A percentile compares a stretch with the other conserved stretches of the same genome.
Evolutionary conservation across 2,113 vertebrate genomes (phyloP).

Genomic region (Osmerus eperlanus): DNA sequence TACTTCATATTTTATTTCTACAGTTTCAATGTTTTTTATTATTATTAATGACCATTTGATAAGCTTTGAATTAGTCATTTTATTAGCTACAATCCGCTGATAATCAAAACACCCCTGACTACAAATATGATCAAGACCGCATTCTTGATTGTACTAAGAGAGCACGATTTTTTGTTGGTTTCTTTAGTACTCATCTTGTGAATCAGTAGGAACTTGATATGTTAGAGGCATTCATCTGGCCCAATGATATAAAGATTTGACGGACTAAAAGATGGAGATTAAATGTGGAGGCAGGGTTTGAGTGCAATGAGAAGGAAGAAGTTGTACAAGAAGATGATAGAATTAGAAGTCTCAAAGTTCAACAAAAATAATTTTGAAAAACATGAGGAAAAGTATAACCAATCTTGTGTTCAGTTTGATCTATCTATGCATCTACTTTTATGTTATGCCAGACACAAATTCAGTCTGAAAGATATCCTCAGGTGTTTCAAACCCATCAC

Average conservation of each 20-base stretch:
- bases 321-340: not conserved
- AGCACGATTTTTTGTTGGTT: too few relatives aligned
- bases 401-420: too few relatives aligned
- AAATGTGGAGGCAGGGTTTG: constrained; percentile 21
- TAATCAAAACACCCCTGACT: not conserved
- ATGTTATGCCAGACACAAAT: too few relatives aligned
- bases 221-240: not conserved
- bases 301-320: not conserved
- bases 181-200: not conserved
- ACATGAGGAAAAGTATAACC: too few relatives aligned
- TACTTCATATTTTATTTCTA: not conserved
- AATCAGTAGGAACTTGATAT: not conserved
- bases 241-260: not conserved
- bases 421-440: too few relatives aligned
- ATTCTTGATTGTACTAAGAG: too few relatives aligned
- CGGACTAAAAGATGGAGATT: not conserved
- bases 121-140: not conserved
- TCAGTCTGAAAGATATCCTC: not conserved
- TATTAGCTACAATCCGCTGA: not conserved
- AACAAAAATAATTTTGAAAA: too few relatives aligned
- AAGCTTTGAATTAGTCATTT: not conserved
- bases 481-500: constrained; percentile 18
- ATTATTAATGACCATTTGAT: not conserved
- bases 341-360: not conserved
- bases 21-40: not conserved